Evolutionary conservation across 2,888 invertebrate species (phyloP).

Genomic region (Pasiphila rectangulata): DNA sequence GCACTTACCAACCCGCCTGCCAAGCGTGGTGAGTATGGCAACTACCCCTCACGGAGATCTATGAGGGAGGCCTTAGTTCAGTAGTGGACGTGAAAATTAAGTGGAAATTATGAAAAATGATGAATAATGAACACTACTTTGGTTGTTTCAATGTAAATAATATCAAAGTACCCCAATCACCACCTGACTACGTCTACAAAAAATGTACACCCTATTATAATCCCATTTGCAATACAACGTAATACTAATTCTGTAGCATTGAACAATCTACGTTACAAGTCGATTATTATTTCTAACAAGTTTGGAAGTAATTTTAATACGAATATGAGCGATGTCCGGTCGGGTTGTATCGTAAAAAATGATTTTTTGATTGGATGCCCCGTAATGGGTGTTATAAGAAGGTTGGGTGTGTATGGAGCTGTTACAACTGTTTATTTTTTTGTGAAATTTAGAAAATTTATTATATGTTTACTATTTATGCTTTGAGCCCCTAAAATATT

Average conservation of each 20-base stretch:
- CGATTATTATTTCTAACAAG: constrained; percentile 54
- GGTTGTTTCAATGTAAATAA: too few species aligned
- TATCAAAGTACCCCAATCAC: not conserved
- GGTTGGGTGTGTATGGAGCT: constrained; percentile 49
- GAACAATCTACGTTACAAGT: constrained; percentile 27
- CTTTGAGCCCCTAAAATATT: too few species aligned
- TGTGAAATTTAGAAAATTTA: too few species aligned
- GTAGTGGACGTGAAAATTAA: too few species aligned
- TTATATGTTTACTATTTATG: too few species aligned
- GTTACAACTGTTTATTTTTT: constrained; percentile 26
- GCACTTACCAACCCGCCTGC: too few species aligned
- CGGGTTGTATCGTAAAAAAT: constrained; percentile 76
- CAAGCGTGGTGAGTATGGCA: too few species aligned
- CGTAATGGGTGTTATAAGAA: constrained; percentile 63
- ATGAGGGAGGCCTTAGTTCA: too few species aligned
- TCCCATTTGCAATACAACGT: constrained; percentile 31
- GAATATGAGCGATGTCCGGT: constrained; percentile 73
- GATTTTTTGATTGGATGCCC: constrained; percentile 77
- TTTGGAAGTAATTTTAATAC: constrained; percentile 64
- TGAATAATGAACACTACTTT: too few species aligned
- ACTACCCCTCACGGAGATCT: too few species aligned
- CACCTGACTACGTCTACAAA: constrained; percentile 16
- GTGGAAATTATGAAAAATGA: too few species aligned
- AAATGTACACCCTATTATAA: constrained; percentile 31
- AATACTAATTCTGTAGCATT: constrained; percentile 21